These are phyloP conservation scores for Otolemur crassicaudatus DNA, from an alignment of 2,797 vertebrate genomes.

Conservation along the genomic window DNA sequence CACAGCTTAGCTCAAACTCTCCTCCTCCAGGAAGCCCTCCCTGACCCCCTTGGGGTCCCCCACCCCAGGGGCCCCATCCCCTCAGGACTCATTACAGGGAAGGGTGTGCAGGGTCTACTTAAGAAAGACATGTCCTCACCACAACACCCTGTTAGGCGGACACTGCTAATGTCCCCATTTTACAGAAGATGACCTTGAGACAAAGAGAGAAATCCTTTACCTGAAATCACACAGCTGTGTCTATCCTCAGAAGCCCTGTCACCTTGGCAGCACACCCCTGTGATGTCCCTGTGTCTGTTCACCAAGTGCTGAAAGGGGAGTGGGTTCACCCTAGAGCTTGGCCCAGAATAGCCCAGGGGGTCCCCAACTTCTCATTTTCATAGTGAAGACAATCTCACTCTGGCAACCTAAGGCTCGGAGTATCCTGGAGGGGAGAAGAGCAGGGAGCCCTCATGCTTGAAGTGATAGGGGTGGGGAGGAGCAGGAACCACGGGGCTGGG, in stretches of 20 bases:
- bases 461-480: fast-evolving
- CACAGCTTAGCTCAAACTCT: background rate
- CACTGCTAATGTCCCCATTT: background rate
- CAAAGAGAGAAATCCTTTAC: background rate
- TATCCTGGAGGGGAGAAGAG: background rate
- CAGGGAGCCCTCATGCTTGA: background rate
- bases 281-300: background rate
- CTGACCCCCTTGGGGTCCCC: background rate
- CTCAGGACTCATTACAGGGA: fast-evolving
- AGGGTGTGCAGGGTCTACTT: background rate
- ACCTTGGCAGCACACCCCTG: background rate
- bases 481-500: background rate
- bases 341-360: background rate
- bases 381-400: background rate
- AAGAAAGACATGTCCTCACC: background rate
- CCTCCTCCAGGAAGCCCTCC: background rate
- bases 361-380: background rate
- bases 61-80: background rate
- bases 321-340: background rate
- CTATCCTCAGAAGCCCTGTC: background rate
- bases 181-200: background rate
- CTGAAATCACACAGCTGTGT: background rate
- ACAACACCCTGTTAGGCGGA: background rate
- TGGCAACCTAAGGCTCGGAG: background rate
- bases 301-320: background rate